phyloP scores from a whole-genome alignment of 2,888 invertebrate genomes.

The Matsumyia berberina region DNA sequence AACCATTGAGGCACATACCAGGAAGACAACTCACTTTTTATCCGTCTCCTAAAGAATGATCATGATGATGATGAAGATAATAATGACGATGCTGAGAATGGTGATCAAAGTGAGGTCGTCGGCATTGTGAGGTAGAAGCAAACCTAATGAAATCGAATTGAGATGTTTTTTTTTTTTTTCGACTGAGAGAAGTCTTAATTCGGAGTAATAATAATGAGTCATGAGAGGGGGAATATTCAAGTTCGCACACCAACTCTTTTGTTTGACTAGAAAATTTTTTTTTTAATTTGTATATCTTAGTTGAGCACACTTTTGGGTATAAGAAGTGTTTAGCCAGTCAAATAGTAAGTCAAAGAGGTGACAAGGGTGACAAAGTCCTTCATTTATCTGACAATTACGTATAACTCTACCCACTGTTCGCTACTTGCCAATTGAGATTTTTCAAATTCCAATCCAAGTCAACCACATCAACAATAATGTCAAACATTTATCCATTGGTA shows the following conservation, averaged over 20 bases:
- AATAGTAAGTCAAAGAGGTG: no score
- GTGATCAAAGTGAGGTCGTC: slow-evolving; percentile 65
- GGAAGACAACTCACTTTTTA: slow-evolving; percentile 52
- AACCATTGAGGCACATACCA: slow-evolving; percentile 50
- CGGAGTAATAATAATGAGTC: slow-evolving; percentile 35
- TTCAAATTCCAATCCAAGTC: no score
- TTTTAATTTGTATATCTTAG: no score
- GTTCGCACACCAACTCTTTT: slow-evolving; percentile 51
- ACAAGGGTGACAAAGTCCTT: no score
- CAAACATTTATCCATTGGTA: slow-evolving; percentile 35
- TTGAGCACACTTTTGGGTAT: no score
- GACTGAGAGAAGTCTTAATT: slow-evolving; percentile 38
- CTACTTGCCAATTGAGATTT: no score
- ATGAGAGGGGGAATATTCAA: neutral
- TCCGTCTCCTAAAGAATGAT: slow-evolving; percentile 31
- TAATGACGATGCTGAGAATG: slow-evolving; percentile 14
- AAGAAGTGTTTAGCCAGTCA: no score
- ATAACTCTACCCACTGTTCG: no score
- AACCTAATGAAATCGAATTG: slow-evolving; percentile 58
- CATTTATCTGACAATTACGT: no score
- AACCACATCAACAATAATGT: slow-evolving; percentile 8
- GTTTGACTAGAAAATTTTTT: neutral
- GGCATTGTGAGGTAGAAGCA: slow-evolving; percentile 50
- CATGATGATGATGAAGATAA: slow-evolving; percentile 48
- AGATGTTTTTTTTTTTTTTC: slow-evolving; percentile 27